A percentile compares a stretch with the other conserved stretches of the same genome.
These are phyloP conservation scores for Sarcophaga peregrina DNA, from an alignment of 1,140 invertebrate genomes.

Conservation along the genomic window DNA sequence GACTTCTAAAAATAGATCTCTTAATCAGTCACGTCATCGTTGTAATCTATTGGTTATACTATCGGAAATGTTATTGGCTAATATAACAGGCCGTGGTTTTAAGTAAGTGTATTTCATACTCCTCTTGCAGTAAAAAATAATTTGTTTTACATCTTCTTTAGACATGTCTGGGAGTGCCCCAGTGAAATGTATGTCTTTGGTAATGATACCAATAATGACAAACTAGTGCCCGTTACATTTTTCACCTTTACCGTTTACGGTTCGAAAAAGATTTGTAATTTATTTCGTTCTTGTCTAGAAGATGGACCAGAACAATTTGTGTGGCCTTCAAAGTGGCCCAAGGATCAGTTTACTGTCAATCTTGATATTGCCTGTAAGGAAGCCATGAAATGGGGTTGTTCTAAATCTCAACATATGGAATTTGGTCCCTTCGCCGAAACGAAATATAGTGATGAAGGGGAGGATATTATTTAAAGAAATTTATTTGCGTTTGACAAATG, in stretches of 20 bases:
- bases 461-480: slow-evolving; percentile 28
- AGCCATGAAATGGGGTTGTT: slow-evolving; percentile 46
- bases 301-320: slow-evolving; percentile 29
- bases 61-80: slow-evolving; percentile 44
- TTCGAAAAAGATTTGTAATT: slow-evolving; percentile 43
- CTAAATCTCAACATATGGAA: slow-evolving; percentile 42
- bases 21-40: slow-evolving; percentile 9
- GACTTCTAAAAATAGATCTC: slow-evolving; percentile 36
- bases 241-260: slow-evolving; percentile 45
- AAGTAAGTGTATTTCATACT: slow-evolving; percentile 29
- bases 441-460: slow-evolving; percentile 35
- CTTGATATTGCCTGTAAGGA: slow-evolving; percentile 44
- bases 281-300: slow-evolving; percentile 43
- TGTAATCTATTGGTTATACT: slow-evolving; percentile 42
- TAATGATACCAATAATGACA: slow-evolving; percentile 44
- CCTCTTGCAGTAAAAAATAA: background rate
- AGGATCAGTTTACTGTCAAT: slow-evolving; percentile 44
- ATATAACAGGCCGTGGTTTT: slow-evolving; percentile 35
- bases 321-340: slow-evolving; percentile 44
- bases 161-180: slow-evolving; percentile 44
- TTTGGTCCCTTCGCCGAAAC: slow-evolving; percentile 43
- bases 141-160: slow-evolving; percentile 1
- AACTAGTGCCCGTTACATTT: slow-evolving; percentile 29
- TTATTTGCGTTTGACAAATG: slow-evolving; percentile 8
- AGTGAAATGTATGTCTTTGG: slow-evolving; percentile 44